Base-by-base conservation (phyloP, 2,888 invertebrate species). In the Nymphalis urticae region DNA sequence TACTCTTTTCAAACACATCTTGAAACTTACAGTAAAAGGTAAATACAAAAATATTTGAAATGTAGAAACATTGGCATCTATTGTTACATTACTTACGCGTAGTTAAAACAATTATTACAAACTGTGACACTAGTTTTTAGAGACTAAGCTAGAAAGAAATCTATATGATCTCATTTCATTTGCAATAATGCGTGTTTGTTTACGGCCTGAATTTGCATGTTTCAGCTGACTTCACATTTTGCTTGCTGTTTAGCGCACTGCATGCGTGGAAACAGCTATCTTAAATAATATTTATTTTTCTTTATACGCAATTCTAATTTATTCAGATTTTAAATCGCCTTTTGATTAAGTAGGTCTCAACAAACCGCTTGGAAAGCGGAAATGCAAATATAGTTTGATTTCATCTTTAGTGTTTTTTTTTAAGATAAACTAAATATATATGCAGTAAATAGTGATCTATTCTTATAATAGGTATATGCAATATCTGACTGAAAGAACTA, bases 261-360 rank as follows among this genome's bases (percentile, higher is more conserved):
- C 65, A 61, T 68, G 71, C 71, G 47, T 62, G 63, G 21, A 50
- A 27, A 61, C 59, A 59, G 54, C 59, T 60, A 66, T 68, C 51
- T 63, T 66, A 68, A 68, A 58, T 17, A 62, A 48, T 51, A 48
- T 62, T 58, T 67, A 48, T 61, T 64, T 67, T 42, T 50, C n/a
- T 48, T 58, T n/a, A 48, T 56, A 59, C 16, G 48, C 48, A 42
- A 71, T 71, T 68, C 50, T 66, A 66, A 71, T 71, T 68, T 63
- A 68, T 71, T 68, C 65, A 62, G 17, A 48, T 59, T 53, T 62
- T 66, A 56, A 66, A 56, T 53, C 70, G 56, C 64, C 58, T 62
- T 64, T 62, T 68, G 65, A 64, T 65, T 68, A 71, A 62, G 68
- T 68, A 71, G 71, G 64, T 68, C 68, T 61, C 42, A 13, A 56